These are phyloP conservation scores for Xenus cinereus DNA, from an alignment of 2,113 vertebrate genomes.

Conservation along the genomic window DNA sequence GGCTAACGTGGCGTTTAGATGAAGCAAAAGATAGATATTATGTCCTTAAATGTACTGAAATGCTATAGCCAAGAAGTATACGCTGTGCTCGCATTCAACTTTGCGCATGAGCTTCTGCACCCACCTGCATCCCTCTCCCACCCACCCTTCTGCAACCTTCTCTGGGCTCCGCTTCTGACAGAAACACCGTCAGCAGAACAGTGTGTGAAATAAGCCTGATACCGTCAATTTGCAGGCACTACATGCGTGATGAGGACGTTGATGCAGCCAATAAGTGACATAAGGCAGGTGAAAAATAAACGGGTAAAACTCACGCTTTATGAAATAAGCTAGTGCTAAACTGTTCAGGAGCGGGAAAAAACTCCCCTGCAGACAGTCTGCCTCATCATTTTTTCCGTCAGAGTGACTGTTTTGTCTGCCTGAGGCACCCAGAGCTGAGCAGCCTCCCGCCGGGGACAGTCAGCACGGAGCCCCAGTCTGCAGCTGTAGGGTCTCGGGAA, in stretches of 20 bases:
- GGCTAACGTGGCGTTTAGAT: neutral
- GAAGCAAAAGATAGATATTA: neutral
- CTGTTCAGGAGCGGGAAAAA: neutral
- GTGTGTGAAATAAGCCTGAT: neutral
- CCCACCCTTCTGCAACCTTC: neutral
- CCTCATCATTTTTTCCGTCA: neutral
- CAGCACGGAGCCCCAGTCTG: neutral
- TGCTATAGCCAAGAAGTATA: neutral
- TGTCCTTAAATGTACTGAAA: neutral
- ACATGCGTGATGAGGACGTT: neutral
- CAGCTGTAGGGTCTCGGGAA: neutral
- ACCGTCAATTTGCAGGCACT: neutral
- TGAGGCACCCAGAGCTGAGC: neutral
- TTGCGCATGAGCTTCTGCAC: neutral
- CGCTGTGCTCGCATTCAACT: neutral
- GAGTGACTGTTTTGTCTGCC: neutral
- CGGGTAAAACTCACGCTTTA: neutral
- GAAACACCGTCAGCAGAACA: neutral
- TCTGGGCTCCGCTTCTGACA: neutral
- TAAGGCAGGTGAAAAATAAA: neutral
- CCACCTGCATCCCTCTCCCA: neutral
- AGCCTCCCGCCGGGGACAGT: fast-evolving
- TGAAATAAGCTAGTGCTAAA: neutral
- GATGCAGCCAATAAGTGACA: neutral
- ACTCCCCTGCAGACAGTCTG: neutral